Evolutionary conservation across 2,113 vertebrate species (phyloP).

Genomic region (Verasper variegatus): DNA sequence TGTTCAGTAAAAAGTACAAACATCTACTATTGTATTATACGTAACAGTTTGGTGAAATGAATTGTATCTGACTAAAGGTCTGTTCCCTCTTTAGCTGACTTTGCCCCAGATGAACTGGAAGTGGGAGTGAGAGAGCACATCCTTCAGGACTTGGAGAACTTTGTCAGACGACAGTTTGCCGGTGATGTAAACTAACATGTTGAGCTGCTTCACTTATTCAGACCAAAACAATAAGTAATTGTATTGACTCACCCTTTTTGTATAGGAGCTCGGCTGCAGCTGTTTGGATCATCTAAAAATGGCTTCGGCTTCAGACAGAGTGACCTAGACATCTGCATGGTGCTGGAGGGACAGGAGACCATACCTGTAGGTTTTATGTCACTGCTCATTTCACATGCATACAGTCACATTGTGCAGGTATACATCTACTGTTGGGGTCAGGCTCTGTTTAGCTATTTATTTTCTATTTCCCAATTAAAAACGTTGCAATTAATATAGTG

Average conservation of each 20-base stretch:
- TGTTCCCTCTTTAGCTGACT: constrained; percentile 79
- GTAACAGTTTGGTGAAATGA: no score
- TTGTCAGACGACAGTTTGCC: constrained; percentile 88
- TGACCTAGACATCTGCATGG: constrained; percentile 96
- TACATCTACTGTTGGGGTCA: no score
- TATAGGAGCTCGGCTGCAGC: constrained; percentile 88
- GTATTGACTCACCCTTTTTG: neutral
- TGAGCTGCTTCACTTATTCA: neutral
- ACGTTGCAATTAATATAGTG: no score
- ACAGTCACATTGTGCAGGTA: neutral
- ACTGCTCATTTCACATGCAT: neutral
- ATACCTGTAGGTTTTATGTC: constrained; percentile 82
- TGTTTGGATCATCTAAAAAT: constrained; percentile 97
- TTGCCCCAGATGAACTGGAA: constrained; percentile 87
- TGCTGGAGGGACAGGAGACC: constrained; percentile 88
- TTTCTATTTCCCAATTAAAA: no score
- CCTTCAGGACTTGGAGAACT: constrained; percentile 88
- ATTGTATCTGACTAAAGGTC: neutral
- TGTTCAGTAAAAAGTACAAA: no score
- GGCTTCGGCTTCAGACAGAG: constrained; percentile 96
- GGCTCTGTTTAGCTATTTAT: no score
- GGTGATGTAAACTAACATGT: constrained; percentile 76
- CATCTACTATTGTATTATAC: no score
- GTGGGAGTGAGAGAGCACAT: constrained; percentile 89
- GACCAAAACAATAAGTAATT: neutral